These are phyloP conservation scores for Chymomyza costata DNA, from an alignment of 1,140 invertebrate species.

Conservation along the genomic window DNA sequence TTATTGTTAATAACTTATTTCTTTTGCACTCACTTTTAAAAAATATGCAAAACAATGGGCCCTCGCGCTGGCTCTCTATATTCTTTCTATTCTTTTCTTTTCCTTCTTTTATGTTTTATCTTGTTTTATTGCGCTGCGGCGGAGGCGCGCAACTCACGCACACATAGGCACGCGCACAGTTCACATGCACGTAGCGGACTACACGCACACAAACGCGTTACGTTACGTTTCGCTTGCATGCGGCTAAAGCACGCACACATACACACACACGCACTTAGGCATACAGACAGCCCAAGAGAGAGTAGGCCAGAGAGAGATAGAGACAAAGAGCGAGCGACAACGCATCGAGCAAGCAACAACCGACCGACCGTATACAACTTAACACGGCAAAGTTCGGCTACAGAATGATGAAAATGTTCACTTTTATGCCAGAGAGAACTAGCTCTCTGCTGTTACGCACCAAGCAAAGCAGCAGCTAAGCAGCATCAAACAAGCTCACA, in stretches of 20 bases:
- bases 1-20: constrained; percentile 18
- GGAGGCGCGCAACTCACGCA: constrained; percentile 16
- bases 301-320: no score
- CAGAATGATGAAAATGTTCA: constrained; percentile 40
- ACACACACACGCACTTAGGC: constrained; percentile 11
- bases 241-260: constrained; percentile 2
- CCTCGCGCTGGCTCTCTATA: constrained; percentile 5
- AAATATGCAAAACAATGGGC: constrained; percentile 26
- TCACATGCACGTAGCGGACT: constrained; percentile 34
- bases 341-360: no score
- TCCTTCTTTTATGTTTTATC: constrained; percentile 38
- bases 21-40: constrained; percentile 34
- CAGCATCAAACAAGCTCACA: constrained; percentile 35
- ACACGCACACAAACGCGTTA: constrained; percentile 29
- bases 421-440: no score
- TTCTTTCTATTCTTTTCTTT: constrained; percentile 28
- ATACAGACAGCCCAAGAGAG: no score
- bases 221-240: constrained; percentile 4
- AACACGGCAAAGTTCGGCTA: constrained; percentile 48
- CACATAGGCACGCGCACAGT: constrained; percentile 19
- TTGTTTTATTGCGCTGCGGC: constrained; percentile 60
- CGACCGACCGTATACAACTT: constrained; percentile 36
- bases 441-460: no score
- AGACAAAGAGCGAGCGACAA: constrained; percentile 7
- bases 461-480: constrained; percentile 24